phyloP scores from a whole-genome alignment of 2,888 invertebrate genomes.

The Synanthedon formicaeformis region DNA sequence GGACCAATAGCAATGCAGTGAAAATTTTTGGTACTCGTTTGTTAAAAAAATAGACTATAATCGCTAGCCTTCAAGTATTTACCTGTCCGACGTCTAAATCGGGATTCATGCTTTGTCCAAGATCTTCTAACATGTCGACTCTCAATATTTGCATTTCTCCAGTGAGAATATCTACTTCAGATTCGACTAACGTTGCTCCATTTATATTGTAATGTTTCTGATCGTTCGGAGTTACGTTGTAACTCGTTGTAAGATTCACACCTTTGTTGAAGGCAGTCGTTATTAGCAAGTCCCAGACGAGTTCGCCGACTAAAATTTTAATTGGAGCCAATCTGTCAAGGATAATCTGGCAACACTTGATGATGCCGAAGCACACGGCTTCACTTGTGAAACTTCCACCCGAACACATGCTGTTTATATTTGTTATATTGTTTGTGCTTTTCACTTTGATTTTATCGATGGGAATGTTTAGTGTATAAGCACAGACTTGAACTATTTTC shows the following conservation, averaged over 20 bases:
- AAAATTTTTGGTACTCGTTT: too few relatives aligned
- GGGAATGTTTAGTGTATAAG: conserved; percentile 75
- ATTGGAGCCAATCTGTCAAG: conserved; percentile 39
- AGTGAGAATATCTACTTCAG: conserved; percentile 82
- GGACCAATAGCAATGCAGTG: too few relatives aligned
- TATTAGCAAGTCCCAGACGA: conserved; percentile 69
- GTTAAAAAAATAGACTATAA: too few relatives aligned
- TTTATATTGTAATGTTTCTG: conserved; percentile 68
- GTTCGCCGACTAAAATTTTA: conserved; percentile 50
- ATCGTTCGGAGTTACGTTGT: conserved; percentile 50
- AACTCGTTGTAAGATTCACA: conserved; percentile 65
- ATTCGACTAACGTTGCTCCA: conserved; percentile 73
- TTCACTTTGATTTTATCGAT: conserved; percentile 71
- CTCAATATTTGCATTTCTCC: conserved; percentile 76
- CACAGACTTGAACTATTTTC: conserved; percentile 79
- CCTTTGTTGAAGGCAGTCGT: conserved; percentile 53
- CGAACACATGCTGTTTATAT: conserved; percentile 61
- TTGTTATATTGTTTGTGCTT: conserved; percentile 62
- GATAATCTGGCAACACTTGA: conserved; percentile 24
- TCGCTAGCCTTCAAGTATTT: conserved; percentile 2
- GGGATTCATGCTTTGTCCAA: conserved; percentile 77
- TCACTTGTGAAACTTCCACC: conserved; percentile 51
- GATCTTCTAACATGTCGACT: conserved; percentile 78
- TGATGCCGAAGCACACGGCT: conserved; percentile 21
- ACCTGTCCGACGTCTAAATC: conserved; percentile 79